Base-by-base conservation (phyloP, 1,140 invertebrate genomes). In the Drosophila varians region DNA sequence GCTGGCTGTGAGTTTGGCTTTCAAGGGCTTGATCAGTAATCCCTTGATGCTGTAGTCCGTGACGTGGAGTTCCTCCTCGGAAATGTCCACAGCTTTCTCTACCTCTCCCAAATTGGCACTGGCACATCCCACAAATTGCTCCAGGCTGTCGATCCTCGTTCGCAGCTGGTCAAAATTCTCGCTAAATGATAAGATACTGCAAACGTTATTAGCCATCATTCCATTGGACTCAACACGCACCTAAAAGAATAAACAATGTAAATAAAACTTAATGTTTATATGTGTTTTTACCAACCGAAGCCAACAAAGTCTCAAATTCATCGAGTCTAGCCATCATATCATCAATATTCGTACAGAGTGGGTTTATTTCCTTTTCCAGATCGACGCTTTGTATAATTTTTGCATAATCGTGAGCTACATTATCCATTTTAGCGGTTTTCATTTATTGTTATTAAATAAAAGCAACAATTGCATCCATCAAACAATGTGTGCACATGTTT, bases 1-100 rank as follows among this genome's bases (percentile, higher is more conserved):
- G 4, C 69, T 9, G 18, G 65, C 45, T 8, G 42, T 31, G 6
- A 79, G 45, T 42, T 84, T 82, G 4, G 88, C 74, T 36, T 74
- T 77, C 0, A 91, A 43, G 0, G 90, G 90, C 36, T 91, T 91
- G 0, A 90, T 21, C 0, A 91, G 47, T 2, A 91, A 47, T 4
- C 90, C 90, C 42, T 77, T 90, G 2, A 91, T 51, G 31, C 90
- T 91, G 42, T 90, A 89, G 23, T 91, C 90, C 23, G 90, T 89
- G 0, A 91, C 82, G 54, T 78, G 77, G 0, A 91, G 74, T 42
- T 91, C 90, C 42, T 74, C 72, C 49, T 91, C 90, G 0, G 90
- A 88, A 4, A 90, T 69, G 21, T 90, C 82, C 9, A 91, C 69
- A 1, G 86, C 73, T 26, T 52, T 62, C 25, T 91, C 90, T 3